phyloP scores from a whole-genome alignment of 1,140 invertebrate genomes.

The Heliothis subflexa region DNA sequence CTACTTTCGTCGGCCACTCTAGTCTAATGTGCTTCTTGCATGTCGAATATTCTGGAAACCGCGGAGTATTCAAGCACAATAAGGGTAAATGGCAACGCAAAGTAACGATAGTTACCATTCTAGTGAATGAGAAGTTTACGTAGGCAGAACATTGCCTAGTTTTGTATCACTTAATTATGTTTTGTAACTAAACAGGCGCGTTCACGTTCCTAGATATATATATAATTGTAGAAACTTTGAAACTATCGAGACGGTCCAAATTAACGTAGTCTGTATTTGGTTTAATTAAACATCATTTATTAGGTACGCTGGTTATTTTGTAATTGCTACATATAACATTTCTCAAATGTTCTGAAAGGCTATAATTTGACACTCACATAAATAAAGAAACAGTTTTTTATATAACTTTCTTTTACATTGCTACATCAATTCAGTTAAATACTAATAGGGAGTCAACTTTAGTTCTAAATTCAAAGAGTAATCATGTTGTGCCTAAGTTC shows the following conservation, averaged over 20 bases:
- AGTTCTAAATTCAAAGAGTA: background rate
- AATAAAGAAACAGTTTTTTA: too few species aligned
- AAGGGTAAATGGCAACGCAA: background rate
- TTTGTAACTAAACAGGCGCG: constrained; percentile 2
- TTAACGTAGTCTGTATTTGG: background rate
- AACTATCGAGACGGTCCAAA: background rate
- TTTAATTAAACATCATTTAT: background rate
- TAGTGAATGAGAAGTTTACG: background rate
- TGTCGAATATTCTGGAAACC: constrained; percentile 3
- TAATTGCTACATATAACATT: too few species aligned
- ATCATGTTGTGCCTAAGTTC: constrained; percentile 1
- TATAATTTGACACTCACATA: too few species aligned
- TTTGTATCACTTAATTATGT: constrained; percentile 32
- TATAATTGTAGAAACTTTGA: background rate
- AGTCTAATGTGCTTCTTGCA: constrained; percentile 5
- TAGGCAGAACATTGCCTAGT: background rate
- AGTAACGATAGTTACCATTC: background rate
- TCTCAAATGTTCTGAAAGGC: too few species aligned
- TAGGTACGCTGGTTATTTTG: background rate
- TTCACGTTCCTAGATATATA: too few species aligned
- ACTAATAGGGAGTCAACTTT: too few species aligned
- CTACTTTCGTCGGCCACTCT: too few species aligned
- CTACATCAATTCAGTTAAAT: too few species aligned
- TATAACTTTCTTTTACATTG: too few species aligned
- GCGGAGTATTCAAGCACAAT: background rate